These are phyloP conservation scores for Nephotettix cincticeps DNA, from an alignment of 1,140 invertebrate species.

Conservation along the genomic window DNA sequence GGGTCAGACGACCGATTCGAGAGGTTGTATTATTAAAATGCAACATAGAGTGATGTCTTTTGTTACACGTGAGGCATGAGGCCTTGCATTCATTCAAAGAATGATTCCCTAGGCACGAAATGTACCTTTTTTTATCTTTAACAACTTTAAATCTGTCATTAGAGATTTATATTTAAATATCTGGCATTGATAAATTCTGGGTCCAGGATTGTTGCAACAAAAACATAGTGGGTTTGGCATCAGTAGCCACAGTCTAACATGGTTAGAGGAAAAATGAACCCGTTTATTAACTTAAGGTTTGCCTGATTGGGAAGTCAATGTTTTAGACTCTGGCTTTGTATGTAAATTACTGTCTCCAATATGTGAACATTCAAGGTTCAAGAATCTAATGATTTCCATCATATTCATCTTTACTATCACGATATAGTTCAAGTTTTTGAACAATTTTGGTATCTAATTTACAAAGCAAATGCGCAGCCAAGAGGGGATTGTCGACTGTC, in stretches of 20 bases:
- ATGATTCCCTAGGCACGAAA: not conserved
- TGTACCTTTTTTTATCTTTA: not conserved
- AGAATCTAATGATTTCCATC: not conserved
- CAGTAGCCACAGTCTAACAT: not conserved
- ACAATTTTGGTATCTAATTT: not conserved
- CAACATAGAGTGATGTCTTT: not conserved
- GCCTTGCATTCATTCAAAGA: not conserved
- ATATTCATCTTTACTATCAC: not conserved
- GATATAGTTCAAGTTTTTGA: not conserved
- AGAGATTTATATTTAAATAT: not conserved
- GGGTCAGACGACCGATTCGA: not conserved
- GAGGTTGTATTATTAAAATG: not conserved
- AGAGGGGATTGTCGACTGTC: not conserved
- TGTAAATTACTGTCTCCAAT: not conserved
- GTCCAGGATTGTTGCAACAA: not conserved
- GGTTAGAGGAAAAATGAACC: not conserved
- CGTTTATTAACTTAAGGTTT: not conserved
- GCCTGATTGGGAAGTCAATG: not conserved
- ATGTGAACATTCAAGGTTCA: not conserved
- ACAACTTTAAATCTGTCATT: not conserved
- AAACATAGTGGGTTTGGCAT: not conserved
- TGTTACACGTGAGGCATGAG: not conserved
- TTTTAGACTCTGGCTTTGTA: not conserved
- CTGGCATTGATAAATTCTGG: not conserved
- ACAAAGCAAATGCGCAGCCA: not conserved